These are phyloP conservation scores for Pollachius pollachius DNA, from an alignment of 2,113 vertebrate species.

Conservation along the genomic window DNA sequence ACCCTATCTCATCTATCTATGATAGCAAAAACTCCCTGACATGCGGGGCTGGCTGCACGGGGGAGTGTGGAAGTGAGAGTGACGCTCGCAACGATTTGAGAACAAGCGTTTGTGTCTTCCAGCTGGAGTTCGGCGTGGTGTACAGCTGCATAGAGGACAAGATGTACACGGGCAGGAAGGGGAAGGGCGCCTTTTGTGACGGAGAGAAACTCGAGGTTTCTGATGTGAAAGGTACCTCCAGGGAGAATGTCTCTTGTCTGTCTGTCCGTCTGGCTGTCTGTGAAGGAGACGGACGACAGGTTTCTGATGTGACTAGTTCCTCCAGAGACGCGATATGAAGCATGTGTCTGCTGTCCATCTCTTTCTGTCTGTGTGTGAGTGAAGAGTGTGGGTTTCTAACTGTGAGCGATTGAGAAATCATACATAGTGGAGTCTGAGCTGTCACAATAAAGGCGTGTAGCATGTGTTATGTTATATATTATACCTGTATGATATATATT, in stretches of 20 bases:
- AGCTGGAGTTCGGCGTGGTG: constrained; percentile 93
- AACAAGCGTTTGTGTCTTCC: constrained; percentile 20
- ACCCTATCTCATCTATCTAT: too few species aligned
- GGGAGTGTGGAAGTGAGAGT: neutral
- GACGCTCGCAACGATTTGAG: too few species aligned
- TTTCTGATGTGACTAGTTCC: neutral
- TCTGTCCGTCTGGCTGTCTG: neutral
- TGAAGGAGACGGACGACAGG: neutral
- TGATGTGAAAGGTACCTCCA: constrained; percentile 77
- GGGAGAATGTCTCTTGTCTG: neutral
- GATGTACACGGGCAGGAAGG: constrained; percentile 90
- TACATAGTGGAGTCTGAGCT: too few species aligned
- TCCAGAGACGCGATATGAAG: too few species aligned
- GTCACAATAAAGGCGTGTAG: too few species aligned
- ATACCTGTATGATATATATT: too few species aligned
- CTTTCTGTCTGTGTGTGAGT: neutral
- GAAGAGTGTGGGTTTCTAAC: neutral
- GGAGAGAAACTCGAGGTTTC: constrained; percentile 85
- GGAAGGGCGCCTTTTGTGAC: constrained; percentile 88
- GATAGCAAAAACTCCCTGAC: neutral
- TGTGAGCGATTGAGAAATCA: too few species aligned
- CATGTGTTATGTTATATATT: too few species aligned
- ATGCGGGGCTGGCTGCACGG: neutral
- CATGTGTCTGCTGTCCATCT: constrained; percentile 12
- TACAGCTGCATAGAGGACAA: constrained; percentile 96